Conservation (phyloP, 2,888 invertebrate genomes). For the Tinea semifulvella region DNA sequence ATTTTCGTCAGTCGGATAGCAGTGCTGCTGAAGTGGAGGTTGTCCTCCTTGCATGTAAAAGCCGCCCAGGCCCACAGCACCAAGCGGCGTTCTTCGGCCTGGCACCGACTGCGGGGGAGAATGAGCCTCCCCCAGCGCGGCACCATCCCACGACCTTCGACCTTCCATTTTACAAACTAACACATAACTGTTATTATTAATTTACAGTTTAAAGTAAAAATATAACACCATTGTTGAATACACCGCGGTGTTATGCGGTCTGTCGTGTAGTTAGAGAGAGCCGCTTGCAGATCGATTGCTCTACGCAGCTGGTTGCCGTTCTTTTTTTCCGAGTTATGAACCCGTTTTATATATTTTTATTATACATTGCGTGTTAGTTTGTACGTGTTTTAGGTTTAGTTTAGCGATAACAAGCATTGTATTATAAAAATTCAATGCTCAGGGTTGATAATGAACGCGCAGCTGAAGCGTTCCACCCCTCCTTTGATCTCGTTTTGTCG, state of each 20-base stretch:
- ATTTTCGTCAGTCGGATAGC: constrained; percentile 78
- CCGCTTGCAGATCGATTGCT: constrained; percentile 53
- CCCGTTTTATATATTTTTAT: too few relatives aligned
- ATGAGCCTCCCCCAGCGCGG: constrained; percentile 55
- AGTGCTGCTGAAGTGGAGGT: constrained; percentile 62
- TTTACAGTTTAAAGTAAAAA: constrained; percentile 31
- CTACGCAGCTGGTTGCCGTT: too few relatives aligned
- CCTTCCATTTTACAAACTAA: constrained; percentile 51
- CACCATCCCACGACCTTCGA: constrained; percentile 59
- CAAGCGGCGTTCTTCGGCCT: constrained; percentile 79
- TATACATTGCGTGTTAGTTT: too few relatives aligned
- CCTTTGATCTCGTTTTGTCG: constrained; percentile 22
- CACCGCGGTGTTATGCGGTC: constrained; percentile 26
- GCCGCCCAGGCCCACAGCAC: constrained; percentile 86
- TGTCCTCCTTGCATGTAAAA: constrained; percentile 81
- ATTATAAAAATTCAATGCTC: background rate
- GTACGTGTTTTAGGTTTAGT: too few relatives aligned
- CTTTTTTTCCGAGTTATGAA: too few relatives aligned
- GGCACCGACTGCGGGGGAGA: constrained; percentile 70
- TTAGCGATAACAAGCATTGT: background rate
- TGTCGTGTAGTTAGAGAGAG: constrained; percentile 39
- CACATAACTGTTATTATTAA: constrained; percentile 32
- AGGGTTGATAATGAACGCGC: constrained; percentile 41
- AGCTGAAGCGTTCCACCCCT: constrained; percentile 65
- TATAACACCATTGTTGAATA: constrained; percentile 45